A percentile compares a stretch with the other conserved stretches of the same genome.
phyloP scores from a whole-genome alignment of 2,113 vertebrate species.

The Perca schrenkii region DNA sequence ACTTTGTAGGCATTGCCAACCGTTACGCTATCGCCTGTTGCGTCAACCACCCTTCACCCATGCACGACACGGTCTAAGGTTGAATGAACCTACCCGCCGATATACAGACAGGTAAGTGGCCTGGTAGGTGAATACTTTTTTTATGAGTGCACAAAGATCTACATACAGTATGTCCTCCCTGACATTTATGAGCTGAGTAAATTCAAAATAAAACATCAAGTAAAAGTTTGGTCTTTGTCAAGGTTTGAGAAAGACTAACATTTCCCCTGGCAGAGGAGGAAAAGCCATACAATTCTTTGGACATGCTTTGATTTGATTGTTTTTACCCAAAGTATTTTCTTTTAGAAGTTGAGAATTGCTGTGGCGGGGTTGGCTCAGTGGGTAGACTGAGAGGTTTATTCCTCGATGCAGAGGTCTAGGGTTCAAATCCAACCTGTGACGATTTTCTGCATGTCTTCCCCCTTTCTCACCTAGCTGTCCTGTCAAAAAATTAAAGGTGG shows the following conservation, averaged over 20 bases:
- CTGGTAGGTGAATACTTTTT: constrained; percentile 42
- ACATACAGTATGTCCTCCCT: background rate
- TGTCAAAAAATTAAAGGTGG: no score
- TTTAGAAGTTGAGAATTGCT: background rate
- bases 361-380: no score
- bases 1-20: constrained; percentile 87
- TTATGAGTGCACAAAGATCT: background rate
- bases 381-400: no score
- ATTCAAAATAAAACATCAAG: background rate
- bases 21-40: constrained; percentile 90
- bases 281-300: background rate
- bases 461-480: no score
- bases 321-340: constrained; percentile 32
- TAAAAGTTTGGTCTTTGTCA: constrained; percentile 4
- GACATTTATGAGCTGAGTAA: constrained; percentile 14
- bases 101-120: constrained; percentile 92
- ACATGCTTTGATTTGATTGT: constrained; percentile 1
- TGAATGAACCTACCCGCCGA: constrained; percentile 88
- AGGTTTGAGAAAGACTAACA: background rate
- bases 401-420: no score
- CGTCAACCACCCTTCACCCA: constrained; percentile 90
- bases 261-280: background rate
- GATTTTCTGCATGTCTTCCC: no score
- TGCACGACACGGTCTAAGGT: constrained; percentile 80
- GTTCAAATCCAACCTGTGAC: no score